phyloP scores from a whole-genome alignment of 2,888 invertebrate species.

The Emmelina monodactyla region DNA sequence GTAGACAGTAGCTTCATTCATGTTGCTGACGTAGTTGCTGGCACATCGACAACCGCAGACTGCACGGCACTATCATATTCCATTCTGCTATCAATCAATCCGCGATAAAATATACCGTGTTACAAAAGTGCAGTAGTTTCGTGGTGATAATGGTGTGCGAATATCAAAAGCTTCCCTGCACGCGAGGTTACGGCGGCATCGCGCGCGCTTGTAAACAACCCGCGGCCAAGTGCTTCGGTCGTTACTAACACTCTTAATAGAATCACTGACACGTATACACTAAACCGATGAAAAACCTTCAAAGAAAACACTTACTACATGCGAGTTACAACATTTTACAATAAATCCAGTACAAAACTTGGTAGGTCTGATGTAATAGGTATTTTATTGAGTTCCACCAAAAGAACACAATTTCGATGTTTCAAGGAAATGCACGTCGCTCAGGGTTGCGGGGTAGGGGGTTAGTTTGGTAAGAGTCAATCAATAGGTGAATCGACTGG shows the following conservation, averaged over 20 bases:
- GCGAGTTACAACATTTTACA: too few relatives aligned
- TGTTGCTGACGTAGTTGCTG: too few relatives aligned
- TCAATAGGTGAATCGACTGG: conserved; percentile 33
- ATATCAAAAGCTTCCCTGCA: conserved; percentile 34
- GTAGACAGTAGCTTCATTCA: neutral
- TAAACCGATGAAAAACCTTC: neutral
- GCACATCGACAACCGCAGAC: too few relatives aligned
- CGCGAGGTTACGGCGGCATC: conserved; percentile 32
- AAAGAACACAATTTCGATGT: too few relatives aligned
- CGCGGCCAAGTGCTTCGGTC: too few relatives aligned
- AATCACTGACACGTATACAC: neutral
- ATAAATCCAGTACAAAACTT: too few relatives aligned
- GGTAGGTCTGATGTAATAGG: too few relatives aligned
- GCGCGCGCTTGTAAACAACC: conserved; percentile 36
- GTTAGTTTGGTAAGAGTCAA: conserved; percentile 28
- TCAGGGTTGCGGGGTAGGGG: conserved; percentile 19
- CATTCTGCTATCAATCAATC: conserved; percentile 8
- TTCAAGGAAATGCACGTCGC: conserved; percentile 35
- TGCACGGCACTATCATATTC: too few relatives aligned
- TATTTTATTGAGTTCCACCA: too few relatives aligned
- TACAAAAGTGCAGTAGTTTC: neutral
- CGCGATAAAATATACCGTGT: conserved; percentile 1
- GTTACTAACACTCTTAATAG: too few relatives aligned
- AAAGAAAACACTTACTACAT: too few relatives aligned
- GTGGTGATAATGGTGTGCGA: conserved; percentile 19